These are phyloP conservation scores for Phrixothrix hirtus DNA, from an alignment of 2,888 invertebrate species.

Conservation along the genomic window DNA sequence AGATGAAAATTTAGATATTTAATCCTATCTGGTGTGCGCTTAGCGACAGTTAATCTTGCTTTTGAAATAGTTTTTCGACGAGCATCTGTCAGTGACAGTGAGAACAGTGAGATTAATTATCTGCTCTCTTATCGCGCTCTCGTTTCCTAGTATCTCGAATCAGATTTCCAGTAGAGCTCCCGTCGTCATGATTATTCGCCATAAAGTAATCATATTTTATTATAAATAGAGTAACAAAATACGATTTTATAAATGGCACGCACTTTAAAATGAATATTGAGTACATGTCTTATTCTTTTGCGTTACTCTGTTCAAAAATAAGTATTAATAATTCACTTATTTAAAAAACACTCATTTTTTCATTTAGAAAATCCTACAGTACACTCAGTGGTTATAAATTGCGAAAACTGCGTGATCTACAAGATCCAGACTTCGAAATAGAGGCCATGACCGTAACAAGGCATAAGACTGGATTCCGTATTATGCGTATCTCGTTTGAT, in stretches of 20 bases:
- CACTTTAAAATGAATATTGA: no score
- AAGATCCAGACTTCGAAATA: slow-evolving; percentile 16
- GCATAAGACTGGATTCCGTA: slow-evolving; percentile 19
- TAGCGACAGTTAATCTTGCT: slow-evolving; percentile 38
- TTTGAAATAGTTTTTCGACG: slow-evolving; percentile 43
- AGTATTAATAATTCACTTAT: slow-evolving; percentile 15
- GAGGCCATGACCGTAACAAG: slow-evolving; percentile 16
- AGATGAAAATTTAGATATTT: slow-evolving; percentile 36
- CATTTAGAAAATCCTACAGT: slow-evolving; percentile 10
- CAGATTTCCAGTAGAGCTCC: slow-evolving; percentile 38
- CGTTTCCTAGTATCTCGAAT: slow-evolving; percentile 45
- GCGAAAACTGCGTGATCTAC: slow-evolving; percentile 20
- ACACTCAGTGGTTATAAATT: slow-evolving; percentile 15
- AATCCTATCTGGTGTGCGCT: slow-evolving; percentile 34
- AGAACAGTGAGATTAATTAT: slow-evolving; percentile 48
- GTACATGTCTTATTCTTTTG: no score
- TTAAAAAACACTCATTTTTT: slow-evolving; percentile 16
- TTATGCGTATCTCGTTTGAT: slow-evolving; percentile 16
- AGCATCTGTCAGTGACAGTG: slow-evolving; percentile 48
- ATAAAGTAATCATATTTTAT: no score
- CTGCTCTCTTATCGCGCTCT: slow-evolving; percentile 44
- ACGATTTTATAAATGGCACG: no score
- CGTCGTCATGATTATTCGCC: slow-evolving; percentile 16
- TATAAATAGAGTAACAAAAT: no score
- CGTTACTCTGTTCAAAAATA: not conserved